Evolutionary conservation across 2,797 vertebrate genomes (phyloP), one percentile per base, ranked within the genome.

Genomic region (Xenopus petersii): DNA sequence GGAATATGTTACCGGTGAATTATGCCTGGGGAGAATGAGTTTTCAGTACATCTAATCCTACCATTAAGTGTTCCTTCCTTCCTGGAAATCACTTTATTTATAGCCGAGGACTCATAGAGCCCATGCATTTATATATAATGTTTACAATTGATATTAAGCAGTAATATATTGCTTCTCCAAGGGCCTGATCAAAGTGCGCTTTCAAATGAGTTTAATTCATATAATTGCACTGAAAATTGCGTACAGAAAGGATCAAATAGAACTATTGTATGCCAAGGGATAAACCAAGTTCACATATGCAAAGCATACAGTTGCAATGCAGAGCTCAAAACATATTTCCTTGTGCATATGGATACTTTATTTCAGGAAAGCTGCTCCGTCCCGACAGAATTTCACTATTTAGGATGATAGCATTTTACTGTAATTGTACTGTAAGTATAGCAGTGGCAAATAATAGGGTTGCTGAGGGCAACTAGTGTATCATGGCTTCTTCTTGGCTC

Each of bases 31-130:
- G 71, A 70, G 69, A 78, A 78, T 73, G 9, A 78, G 60, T 65
- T 65, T 58, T 73, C 59, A 60, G 71, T 49, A 69, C 76, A 78
- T 72, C 65, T 78, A 68, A 78, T 78, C 71, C 65, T 73, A 64
- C 76, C 59, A 73, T 78, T 78, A 73, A 78, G 59, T 78, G 76
- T 70, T 78, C 71, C 59, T 73, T 73, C 66, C 66, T 78, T 78
- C 76, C 76, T 69, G 71, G 76, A 78, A 78, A 64, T 36, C 54
- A 12, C 64, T 51, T n/a, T 78, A 78, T 78, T 73, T 69, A 69
- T 78, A 78, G 65, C 16, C 10, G 70, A 58, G 65, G 12, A 61
- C 60, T 42, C 36, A 42, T 42, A 42, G 36, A 42, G 36, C 36
- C 36, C 36, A 42, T 42, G 67, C 76, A 73, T 73, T 42, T 69